Conservation (phyloP, 2,113 vertebrate species). For the Xenopus tropicalis region UCB_Xtro_10.0 CM004447.2:37282001-37282500, state of each 20-base stretch:
- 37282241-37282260: background rate
- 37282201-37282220: too few relatives aligned
- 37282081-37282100: too few relatives aligned
- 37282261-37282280: background rate
- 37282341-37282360: background rate
- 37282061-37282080: too few relatives aligned
- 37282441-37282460: background rate
- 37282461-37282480: background rate
- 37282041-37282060: too few relatives aligned
- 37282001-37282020: too few relatives aligned
- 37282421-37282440: background rate
- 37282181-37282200: too few relatives aligned
- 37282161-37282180: too few relatives aligned
- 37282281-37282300: background rate
- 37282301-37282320: background rate
- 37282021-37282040: too few relatives aligned
- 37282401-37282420: background rate
- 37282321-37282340: background rate
- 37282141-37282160: too few relatives aligned
- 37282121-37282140: too few relatives aligned
- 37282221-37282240: background rate
- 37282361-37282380: background rate
- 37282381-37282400: background rate
- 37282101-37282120: too few relatives aligned
- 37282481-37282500: background rate